Evolutionary conservation across 2,888 invertebrate genomes (phyloP).

Genomic region (Idaea dimidiata): DNA sequence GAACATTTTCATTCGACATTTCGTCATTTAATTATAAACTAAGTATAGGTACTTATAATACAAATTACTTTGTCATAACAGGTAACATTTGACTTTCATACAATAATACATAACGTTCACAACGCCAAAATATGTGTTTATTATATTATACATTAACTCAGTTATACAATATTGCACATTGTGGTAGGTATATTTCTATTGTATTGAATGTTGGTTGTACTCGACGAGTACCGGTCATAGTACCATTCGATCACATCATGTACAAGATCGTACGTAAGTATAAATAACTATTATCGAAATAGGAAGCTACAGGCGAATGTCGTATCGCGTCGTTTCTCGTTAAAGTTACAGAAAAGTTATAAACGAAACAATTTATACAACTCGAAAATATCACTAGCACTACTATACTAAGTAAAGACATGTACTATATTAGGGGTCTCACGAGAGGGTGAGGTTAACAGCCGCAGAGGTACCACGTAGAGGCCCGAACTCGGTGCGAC

Average conservation of each 20-base stretch:
- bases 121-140: constrained; percentile 75
- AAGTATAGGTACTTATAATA: constrained; percentile 46
- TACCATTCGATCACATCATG: constrained; percentile 49
- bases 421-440: constrained; percentile 64
- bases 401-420: constrained; percentile 66
- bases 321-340: constrained; percentile 55
- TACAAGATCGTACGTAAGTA: constrained; percentile 22
- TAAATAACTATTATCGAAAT: constrained; percentile 61
- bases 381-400: constrained; percentile 72
- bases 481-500: constrained; percentile 58
- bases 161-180: constrained; percentile 78
- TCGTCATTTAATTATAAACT: constrained; percentile 57
- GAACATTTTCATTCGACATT: constrained; percentile 48
- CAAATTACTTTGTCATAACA: constrained; percentile 79
- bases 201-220: constrained; percentile 62
- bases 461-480: constrained; percentile 75
- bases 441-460: constrained; percentile 62
- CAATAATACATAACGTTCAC: constrained; percentile 80
- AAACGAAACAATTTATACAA: constrained; percentile 64
- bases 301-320: constrained; percentile 67
- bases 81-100: constrained; percentile 80
- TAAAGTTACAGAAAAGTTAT: constrained; percentile 49
- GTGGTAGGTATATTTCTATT: constrained; percentile 58
- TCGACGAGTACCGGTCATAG: constrained; percentile 60
- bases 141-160: constrained; percentile 41